Conservation (phyloP, 2,888 invertebrate species). For the Acrobasis repandana region DNA sequence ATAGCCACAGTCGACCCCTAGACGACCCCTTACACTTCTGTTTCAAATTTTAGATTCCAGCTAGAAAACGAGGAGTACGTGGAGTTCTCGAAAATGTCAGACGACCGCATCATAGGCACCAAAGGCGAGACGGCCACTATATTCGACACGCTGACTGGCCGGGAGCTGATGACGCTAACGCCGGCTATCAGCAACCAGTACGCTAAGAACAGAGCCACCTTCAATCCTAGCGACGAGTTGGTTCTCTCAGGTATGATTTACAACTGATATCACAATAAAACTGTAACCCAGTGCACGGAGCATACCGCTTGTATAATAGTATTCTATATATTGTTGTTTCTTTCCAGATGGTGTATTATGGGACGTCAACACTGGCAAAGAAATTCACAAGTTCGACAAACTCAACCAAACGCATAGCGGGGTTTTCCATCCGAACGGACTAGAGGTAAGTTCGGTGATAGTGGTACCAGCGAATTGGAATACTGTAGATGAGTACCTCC, state of each 20-base stretch:
- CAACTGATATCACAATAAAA: neutral
- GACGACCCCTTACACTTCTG: no score
- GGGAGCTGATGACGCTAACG: constrained; percentile 87
- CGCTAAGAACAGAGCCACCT: constrained; percentile 96
- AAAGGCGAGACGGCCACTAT: constrained; percentile 92
- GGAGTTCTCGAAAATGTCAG: constrained; percentile 93
- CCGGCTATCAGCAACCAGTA: constrained; percentile 96
- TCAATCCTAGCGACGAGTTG: constrained; percentile 92
- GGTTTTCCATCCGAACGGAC: constrained; percentile 97
- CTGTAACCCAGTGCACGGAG: no score
- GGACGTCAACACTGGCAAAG: constrained; percentile 93
- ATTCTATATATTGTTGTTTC: no score
- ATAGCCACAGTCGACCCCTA: no score
- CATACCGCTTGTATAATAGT: no score
- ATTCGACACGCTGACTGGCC: constrained; percentile 93
- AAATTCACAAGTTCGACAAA: constrained; percentile 98
- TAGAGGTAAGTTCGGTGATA: constrained; percentile 85
- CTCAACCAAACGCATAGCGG: constrained; percentile 97
- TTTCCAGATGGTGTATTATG: constrained; percentile 94
- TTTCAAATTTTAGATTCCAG: constrained; percentile 87
- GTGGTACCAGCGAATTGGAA: no score
- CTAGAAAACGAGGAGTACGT: constrained; percentile 94
- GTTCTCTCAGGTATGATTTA: neutral
- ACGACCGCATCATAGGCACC: constrained; percentile 95
- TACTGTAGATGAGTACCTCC: no score